phyloP scores from a whole-genome alignment of 2,113 vertebrate species.

The Salvelinus namaycush region DNA sequence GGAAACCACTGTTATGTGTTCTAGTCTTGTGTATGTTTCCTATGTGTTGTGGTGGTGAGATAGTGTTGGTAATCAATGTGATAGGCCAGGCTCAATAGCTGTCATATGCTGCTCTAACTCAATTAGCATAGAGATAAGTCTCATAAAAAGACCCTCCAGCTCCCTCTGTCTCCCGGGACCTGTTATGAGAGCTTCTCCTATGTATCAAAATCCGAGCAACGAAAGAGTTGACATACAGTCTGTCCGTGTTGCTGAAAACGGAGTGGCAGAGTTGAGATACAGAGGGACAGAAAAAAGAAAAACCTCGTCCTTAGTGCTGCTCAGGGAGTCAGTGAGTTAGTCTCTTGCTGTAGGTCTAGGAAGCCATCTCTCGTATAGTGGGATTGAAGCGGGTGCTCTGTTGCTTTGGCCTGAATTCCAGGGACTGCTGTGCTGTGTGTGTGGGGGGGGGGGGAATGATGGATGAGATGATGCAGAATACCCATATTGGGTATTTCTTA shows the following conservation, averaged over 20 bases:
- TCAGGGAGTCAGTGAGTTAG: no score
- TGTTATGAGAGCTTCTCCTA: slow-evolving; percentile 7
- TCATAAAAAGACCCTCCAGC: slow-evolving; percentile 26
- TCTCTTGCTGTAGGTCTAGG: slow-evolving; percentile 3
- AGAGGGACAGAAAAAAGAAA: neutral
- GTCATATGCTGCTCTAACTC: slow-evolving; percentile 19
- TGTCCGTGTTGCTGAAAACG: slow-evolving; percentile 27
- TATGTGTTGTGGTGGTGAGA: slow-evolving; percentile 13
- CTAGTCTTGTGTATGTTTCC: neutral
- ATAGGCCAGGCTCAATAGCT: slow-evolving; percentile 1
- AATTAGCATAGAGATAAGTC: slow-evolving; percentile 34
- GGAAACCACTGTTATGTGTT: neutral
- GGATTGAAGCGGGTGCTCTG: neutral
- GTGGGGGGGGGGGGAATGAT: neutral
- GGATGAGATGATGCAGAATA: neutral
- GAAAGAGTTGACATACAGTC: slow-evolving; percentile 4
- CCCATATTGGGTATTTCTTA: neutral
- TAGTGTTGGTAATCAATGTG: slow-evolving; percentile 10
- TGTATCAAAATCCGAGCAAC: neutral
- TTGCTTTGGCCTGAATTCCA: slow-evolving; percentile 22
- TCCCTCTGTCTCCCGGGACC: neutral
- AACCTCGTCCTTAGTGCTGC: no score
- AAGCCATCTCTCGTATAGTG: neutral
- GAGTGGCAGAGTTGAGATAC: slow-evolving; percentile 1
- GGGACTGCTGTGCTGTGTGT: slow-evolving; percentile 10